Conservation (phyloP, 1,140 invertebrate species). For the Teleopsis dalmanni region DNA sequence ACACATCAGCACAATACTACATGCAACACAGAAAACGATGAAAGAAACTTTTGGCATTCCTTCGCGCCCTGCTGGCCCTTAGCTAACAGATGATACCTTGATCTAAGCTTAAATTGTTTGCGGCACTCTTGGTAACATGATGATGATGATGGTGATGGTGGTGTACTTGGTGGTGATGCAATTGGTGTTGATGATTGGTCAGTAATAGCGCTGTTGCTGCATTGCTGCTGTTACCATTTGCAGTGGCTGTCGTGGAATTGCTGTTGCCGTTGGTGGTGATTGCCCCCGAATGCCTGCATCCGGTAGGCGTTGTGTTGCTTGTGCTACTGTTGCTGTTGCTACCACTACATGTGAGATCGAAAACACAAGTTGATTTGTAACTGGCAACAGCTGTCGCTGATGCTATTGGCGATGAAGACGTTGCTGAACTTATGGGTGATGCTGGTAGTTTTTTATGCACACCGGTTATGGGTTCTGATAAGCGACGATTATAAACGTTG, state of each 20-base stretch:
- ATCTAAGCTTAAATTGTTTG: constrained; percentile 38
- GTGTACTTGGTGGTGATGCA: constrained; percentile 15
- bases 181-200: constrained; percentile 30
- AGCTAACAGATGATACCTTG: constrained; percentile 46
- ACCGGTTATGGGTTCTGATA: no score
- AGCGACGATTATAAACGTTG: no score
- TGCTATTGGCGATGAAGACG: background rate
- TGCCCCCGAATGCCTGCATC: constrained; percentile 7
- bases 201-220: constrained; percentile 22
- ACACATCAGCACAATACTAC: constrained; percentile 35
- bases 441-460: no score
- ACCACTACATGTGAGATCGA: constrained; percentile 1
- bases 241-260: constrained; percentile 1
- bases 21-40: constrained; percentile 43
- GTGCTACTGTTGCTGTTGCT: background rate
- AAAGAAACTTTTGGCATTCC: constrained; percentile 45
- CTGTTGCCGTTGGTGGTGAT: constrained; percentile 5
- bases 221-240: constrained; percentile 8
- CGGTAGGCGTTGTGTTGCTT: background rate
- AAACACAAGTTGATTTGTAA: constrained; percentile 1
- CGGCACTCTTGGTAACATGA: constrained; percentile 29
- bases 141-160: constrained; percentile 35
- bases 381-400: constrained; percentile 1
- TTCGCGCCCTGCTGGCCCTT: constrained; percentile 40
- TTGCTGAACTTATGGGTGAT: no score